phyloP scores from a whole-genome alignment of 1,140 invertebrate species.

The Tetragnatha versicolor region DNA sequence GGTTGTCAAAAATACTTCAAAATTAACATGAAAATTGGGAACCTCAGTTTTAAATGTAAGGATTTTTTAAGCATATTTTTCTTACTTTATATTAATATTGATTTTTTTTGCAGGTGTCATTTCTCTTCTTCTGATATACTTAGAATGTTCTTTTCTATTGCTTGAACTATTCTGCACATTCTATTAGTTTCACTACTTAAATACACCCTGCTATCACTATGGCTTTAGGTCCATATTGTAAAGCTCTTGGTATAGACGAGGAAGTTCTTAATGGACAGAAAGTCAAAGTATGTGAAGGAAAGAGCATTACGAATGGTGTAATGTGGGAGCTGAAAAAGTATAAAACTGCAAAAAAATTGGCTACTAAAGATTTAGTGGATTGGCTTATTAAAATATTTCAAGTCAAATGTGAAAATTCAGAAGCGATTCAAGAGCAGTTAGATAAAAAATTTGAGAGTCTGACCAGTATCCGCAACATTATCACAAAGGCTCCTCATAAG shows the following conservation, averaged over 20 bases:
- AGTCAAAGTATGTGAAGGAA: conserved; percentile 28
- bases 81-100: too few relatives aligned
- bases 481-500: conserved; percentile 16
- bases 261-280: conserved; percentile 52
- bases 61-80: too few relatives aligned
- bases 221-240: conserved; percentile 49
- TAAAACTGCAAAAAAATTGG: conserved; percentile 37
- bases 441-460: conserved; percentile 41
- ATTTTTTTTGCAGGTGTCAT: too few relatives aligned
- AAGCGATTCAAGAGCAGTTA: conserved; percentile 36
- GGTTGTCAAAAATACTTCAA: too few relatives aligned
- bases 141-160: too few relatives aligned
- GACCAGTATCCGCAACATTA: conserved; percentile 2
- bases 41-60: too few relatives aligned
- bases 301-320: conserved; percentile 44
- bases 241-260: conserved; percentile 44
- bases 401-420: conserved; percentile 47
- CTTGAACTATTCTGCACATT: too few relatives aligned
- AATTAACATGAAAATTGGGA: too few relatives aligned
- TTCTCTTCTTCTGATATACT: too few relatives aligned
- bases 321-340: conserved; percentile 50
- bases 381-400: conserved; percentile 49
- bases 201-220: too few relatives aligned
- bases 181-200: too few relatives aligned
- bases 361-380: conserved; percentile 38